These are phyloP conservation scores for Apamea anceps DNA, from an alignment of 2,888 invertebrate genomes.

Conservation along the genomic window DNA sequence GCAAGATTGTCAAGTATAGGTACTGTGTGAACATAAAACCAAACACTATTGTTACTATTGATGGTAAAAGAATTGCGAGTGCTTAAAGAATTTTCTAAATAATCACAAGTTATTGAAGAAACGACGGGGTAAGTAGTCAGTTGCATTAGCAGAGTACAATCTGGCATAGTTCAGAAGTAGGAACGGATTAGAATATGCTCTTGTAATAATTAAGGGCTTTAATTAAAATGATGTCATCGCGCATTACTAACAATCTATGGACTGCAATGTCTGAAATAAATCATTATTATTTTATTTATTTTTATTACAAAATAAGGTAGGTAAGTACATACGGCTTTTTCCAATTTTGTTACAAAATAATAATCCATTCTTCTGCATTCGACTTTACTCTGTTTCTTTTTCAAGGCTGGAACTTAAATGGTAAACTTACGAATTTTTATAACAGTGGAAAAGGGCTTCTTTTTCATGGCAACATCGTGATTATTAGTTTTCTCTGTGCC, in stretches of 20 bases:
- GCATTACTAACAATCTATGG: too few species aligned
- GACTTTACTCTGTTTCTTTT: neutral
- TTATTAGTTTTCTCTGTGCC: slow-evolving; percentile 64
- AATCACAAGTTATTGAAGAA: slow-evolving; percentile 9
- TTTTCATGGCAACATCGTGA: slow-evolving; percentile 73
- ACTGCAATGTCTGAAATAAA: too few species aligned
- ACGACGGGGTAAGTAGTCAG: neutral
- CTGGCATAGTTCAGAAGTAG: neutral
- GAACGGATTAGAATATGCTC: neutral
- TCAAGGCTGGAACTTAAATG: neutral
- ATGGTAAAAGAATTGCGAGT: slow-evolving; percentile 16
- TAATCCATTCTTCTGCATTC: neutral
- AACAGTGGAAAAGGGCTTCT: slow-evolving; percentile 77
- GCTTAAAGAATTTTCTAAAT: slow-evolving; percentile 21
- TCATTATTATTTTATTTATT: too few species aligned
- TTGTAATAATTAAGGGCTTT: slow-evolving; percentile 1
- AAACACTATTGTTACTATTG: slow-evolving; percentile 53
- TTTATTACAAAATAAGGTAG: neutral
- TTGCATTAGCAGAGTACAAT: neutral
- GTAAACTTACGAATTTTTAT: slow-evolving; percentile 85
- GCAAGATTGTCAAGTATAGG: slow-evolving; percentile 13
- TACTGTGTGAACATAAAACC: slow-evolving; percentile 39
- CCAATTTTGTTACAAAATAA: neutral
- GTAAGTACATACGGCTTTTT: neutral
- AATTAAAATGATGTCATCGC: slow-evolving; percentile 13